Base-by-base conservation (phyloP, 1,140 invertebrate species). In the Drosophila trapezifrons region DNA sequence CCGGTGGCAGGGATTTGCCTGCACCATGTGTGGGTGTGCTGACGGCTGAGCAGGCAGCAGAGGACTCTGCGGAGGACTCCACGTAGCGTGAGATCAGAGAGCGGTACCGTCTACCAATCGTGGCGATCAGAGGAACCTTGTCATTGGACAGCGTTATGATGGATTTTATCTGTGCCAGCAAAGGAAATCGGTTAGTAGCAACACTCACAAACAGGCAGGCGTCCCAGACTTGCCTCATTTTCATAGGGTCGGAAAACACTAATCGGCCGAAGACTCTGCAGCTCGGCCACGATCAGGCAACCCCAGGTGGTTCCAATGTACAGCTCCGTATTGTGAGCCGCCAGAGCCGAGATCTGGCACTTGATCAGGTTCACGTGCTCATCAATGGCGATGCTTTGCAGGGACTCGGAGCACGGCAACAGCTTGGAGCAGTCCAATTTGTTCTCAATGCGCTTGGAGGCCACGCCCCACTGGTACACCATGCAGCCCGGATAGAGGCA, bases 281-380 rank as follows among this genome's bases (percentile, higher is more conserved):
- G 94, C 91, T 97, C 97, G 3, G 96, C 97, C 1, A 98, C 96
- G 18, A 98, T 96, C 35, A 98, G 93, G 89, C 97, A 98, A 9
- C 98, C 98, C 96, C 97, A 98, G 2, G 96, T 97, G 3, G 97
- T 98, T 38, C 97, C 98, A 56, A 98, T 96, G 89, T 97, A 98
- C 9, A 98, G 92, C 65, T 96, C 94, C 57, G 94, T 94, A 47
- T 94, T 94, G 71, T 95, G 93, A 18, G 95, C 93, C 59, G 96
- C 95, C 62, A 98, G 91, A 37, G 96, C 95, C 12, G 97, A 97
- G 18, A 98, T 96, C 94, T 97, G 95, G 82, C 96, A 97, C 76
- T 95, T 94, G 32, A 95, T 96, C 4, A 95, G 95, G 46, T 95
- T 96, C 0, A 97, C 93, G 89, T 96, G 96, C 82, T 98, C 97